Evolutionary conservation across 2,888 invertebrate species (phyloP).

Genomic region (Conus canariensis): DNA sequence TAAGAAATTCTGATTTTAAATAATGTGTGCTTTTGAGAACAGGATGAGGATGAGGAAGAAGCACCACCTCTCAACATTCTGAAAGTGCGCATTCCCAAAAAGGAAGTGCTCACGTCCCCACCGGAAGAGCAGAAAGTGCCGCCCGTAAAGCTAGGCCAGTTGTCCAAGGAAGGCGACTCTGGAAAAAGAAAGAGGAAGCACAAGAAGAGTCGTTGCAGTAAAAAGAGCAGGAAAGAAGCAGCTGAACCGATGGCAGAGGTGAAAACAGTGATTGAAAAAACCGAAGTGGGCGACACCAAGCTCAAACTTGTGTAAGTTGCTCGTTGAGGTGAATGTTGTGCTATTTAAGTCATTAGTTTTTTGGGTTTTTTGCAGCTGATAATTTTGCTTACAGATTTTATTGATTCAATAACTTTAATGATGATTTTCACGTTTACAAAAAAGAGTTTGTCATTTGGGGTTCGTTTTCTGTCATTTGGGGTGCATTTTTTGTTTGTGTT

Average conservation of each 20-base stretch:
- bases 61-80: conserved; percentile 49
- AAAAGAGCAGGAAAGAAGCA: not conserved
- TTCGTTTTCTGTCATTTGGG: too few species aligned
- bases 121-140: conserved; percentile 7
- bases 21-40: not conserved
- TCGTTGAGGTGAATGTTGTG: too few species aligned
- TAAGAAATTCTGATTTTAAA: too few species aligned
- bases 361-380: too few species aligned
- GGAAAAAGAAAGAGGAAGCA: conserved; percentile 27
- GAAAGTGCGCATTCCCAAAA: conserved; percentile 73
- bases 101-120: conserved; percentile 65
- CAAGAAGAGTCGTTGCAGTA: not conserved
- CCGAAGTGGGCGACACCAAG: conserved; percentile 13
- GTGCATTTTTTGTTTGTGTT: too few species aligned
- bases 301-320: too few species aligned
- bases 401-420: too few species aligned
- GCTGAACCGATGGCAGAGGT: conserved; percentile 18
- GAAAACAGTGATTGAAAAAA: conserved; percentile 19
- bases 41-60: conserved; percentile 59
- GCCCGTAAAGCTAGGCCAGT: conserved; percentile 6
- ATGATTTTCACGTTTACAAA: too few species aligned
- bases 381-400: too few species aligned
- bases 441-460: too few species aligned
- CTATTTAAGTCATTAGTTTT: too few species aligned
- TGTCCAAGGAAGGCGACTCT: conserved; percentile 24